Evolutionary conservation across 2,888 invertebrate species (phyloP).

Genomic region (Patella caerulea): DNA sequence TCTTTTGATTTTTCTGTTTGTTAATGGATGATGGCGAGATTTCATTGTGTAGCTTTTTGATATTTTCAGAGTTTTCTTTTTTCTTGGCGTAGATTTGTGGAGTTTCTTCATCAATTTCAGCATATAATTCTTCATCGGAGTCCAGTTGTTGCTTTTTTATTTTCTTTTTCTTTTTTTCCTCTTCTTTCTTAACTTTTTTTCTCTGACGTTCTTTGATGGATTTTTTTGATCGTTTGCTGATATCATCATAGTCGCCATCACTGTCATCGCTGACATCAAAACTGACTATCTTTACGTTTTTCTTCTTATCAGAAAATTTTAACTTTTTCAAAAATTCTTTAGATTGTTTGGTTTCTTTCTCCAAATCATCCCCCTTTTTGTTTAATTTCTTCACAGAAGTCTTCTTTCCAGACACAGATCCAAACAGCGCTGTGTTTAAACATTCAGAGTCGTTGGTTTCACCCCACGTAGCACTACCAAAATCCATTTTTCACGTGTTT

Average conservation of each 20-base stretch:
- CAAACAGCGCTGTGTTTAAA: not conserved
- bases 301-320: not conserved
- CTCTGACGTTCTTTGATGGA: conserved; percentile 16
- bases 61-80: not conserved
- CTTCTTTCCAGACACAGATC: not conserved
- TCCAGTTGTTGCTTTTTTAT: conserved; percentile 11
- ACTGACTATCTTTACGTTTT: not conserved
- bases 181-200: conserved; percentile 28
- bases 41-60: no score
- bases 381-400: not conserved
- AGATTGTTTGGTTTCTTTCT: conserved; percentile 4
- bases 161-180: conserved; percentile 22
- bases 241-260: not conserved
- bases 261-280: not conserved
- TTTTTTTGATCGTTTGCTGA: conserved; percentile 1
- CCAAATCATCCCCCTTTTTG: not conserved
- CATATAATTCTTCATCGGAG: conserved; percentile 3
- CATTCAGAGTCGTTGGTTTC: not conserved
- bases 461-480: not conserved
- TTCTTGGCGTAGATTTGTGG: not conserved
- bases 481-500: not conserved
- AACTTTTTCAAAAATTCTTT: conserved; percentile 3
- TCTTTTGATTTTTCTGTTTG: conserved; percentile 37
- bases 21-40: conserved; percentile 3
- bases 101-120: conserved; percentile 14